Percentiles rank a stretch among this genome's conserved stretches.
These are phyloP conservation scores for Rhagonycha fulva DNA, from an alignment of 2,888 invertebrate species.

Conservation along the genomic window DNA sequence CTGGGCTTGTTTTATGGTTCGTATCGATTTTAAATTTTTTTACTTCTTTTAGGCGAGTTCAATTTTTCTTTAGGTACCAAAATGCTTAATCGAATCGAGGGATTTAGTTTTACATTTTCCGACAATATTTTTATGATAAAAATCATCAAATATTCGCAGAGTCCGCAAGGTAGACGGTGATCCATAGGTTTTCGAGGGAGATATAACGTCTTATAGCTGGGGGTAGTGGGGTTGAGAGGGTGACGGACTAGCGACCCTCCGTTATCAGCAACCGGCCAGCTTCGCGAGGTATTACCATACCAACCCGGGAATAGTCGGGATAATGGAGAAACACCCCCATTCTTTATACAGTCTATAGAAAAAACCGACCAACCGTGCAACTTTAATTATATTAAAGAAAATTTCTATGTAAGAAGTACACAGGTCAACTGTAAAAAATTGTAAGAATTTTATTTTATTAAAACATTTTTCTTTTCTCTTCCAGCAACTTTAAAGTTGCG, in stretches of 20 bases:
- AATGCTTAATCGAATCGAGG: background rate
- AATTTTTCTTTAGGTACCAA: background rate
- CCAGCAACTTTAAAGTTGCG: background rate
- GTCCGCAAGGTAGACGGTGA: slow-evolving; percentile 46
- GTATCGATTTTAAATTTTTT: background rate
- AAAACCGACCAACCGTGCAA: slow-evolving; percentile 37
- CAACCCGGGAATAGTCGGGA: slow-evolving; percentile 54
- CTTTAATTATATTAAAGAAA: slow-evolving; percentile 38
- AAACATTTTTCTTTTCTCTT: background rate
- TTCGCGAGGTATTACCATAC: slow-evolving; percentile 55
- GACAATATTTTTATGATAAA: slow-evolving; percentile 29
- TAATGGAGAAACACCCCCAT: slow-evolving; percentile 42
- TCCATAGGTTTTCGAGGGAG: slow-evolving; percentile 43
- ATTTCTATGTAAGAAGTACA: slow-evolving; percentile 11
- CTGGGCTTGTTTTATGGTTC: slow-evolving; percentile 34
- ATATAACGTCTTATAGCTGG: slow-evolving; percentile 30
- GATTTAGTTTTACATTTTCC: slow-evolving; percentile 12
- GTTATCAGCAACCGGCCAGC: slow-evolving; percentile 58
- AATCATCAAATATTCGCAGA: slow-evolving; percentile 40
- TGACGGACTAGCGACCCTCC: slow-evolving; percentile 52
- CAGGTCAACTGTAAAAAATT: background rate
- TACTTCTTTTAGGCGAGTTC: background rate
- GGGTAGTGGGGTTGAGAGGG: slow-evolving; percentile 26
- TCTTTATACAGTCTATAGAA: slow-evolving; percentile 39
- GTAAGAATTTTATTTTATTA: background rate